phyloP scores from a whole-genome alignment of 2,888 invertebrate species.

The Tuberolachnus salignus region DNA sequence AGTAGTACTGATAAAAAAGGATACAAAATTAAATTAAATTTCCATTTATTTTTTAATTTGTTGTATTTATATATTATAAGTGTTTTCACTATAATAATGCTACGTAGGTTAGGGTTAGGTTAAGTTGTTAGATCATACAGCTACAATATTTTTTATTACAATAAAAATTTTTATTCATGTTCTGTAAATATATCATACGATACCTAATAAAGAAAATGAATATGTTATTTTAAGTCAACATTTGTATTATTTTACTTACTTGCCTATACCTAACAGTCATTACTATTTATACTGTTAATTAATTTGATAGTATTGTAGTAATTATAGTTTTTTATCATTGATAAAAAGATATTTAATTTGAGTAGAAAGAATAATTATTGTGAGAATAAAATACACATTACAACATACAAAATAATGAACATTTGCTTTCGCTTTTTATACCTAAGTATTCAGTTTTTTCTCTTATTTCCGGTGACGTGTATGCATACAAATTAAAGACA shows the following conservation, averaged over 20 bases:
- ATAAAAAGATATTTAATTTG: constrained; percentile 21
- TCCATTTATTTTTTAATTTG: constrained; percentile 15
- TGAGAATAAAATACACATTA: not conserved
- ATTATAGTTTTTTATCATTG: too few species aligned
- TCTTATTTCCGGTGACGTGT: not conserved
- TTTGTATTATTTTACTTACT: constrained; percentile 20
- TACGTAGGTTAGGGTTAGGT: too few species aligned
- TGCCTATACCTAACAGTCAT: not conserved
- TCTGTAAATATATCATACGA: too few species aligned
- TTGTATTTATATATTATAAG: constrained; percentile 11
- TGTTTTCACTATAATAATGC: not conserved
- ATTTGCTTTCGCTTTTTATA: constrained; percentile 1
- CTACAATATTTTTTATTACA: not conserved
- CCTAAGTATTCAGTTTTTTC: not conserved
- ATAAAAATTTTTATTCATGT: not conserved
- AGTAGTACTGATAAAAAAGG: constrained; percentile 8
- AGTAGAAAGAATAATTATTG: constrained; percentile 4
- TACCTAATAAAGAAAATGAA: too few species aligned
- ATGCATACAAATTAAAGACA: not conserved
- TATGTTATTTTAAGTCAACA: constrained; percentile 7
- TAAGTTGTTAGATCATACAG: too few species aligned
- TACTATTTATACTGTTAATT: constrained; percentile 8
- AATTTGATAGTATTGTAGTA: constrained; percentile 23
- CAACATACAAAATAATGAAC: constrained; percentile 4
- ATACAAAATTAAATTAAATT: constrained; percentile 4